Conservation (phyloP, 2,888 invertebrate species). For the Lycophotia porphyrea region DNA sequence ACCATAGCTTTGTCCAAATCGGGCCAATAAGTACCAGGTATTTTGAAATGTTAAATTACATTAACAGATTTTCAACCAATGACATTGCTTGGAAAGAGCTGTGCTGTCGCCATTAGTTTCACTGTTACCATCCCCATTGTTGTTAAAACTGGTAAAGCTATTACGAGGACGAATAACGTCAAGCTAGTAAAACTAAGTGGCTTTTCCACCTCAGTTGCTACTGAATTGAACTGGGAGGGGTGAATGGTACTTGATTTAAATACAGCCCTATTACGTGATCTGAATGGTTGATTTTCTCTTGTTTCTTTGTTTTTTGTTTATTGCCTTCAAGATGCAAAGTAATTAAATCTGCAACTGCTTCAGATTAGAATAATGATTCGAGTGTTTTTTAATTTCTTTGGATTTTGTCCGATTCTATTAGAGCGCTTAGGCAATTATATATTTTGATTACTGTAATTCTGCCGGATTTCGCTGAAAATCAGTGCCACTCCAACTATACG, state of each 20-base stretch:
- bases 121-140: not conserved
- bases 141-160: not conserved
- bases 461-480: not conserved
- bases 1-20: not conserved
- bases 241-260: constrained; percentile 74
- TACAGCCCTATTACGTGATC: constrained; percentile 69
- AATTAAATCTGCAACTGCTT: constrained; percentile 58
- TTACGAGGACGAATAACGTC: constrained; percentile 56
- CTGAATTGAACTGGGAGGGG: constrained; percentile 48
- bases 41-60: not conserved
- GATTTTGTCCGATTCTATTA: constrained; percentile 7
- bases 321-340: constrained; percentile 36
- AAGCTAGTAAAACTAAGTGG: constrained; percentile 75
- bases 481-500: not conserved
- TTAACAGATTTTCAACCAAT: not conserved
- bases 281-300: constrained; percentile 48
- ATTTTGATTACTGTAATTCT: not conserved
- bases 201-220: constrained; percentile 69
- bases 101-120: not conserved
- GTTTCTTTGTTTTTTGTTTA: constrained; percentile 50
- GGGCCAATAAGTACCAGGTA: not conserved
- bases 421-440: not conserved
- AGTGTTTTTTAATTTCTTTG: constrained; percentile 40
- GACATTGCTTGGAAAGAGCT: not conserved
- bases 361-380: constrained; percentile 43